Evolutionary conservation across 2,113 vertebrate species (phyloP), one percentile per base, ranked within the genome.

Genomic region (Strigops habroptila): DNA sequence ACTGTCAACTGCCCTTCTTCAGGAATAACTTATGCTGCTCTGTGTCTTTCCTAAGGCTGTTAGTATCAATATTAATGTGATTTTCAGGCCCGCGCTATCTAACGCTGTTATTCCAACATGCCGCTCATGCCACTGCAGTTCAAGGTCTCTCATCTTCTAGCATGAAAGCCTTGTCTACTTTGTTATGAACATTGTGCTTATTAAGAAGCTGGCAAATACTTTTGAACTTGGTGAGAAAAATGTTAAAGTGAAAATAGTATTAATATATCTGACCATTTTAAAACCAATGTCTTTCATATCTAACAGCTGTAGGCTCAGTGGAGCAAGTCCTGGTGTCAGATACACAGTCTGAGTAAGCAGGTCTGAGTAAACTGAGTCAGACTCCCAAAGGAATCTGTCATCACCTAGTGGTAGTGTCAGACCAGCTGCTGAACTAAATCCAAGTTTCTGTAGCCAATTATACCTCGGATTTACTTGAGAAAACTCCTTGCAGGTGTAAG

Each of bases 301-400:
- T n/a, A 53, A 81, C 41, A 62, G 74, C 27, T 35, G 15, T 53
- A 53, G 39, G 23, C 18, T 43, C 37, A 25, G 2, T 25, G 31
- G 28, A 63, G 24, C 31, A 60, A 60, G 44, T 53, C 44, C 35
- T 75, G 23, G 3, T 22, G 18, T 84, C 44, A 55, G 33, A 39
- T 31, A 37, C 0, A 0, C 7, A 13, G 7, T 24, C 2, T 4
- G 33, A 75, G 74, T 59, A 46, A 33, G 23, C 24, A 39, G 18
- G 25, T 70, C 31, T 49, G n/a, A 80, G 16, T 44, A 37, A 77
- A 67, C 27, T 12, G 10, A 60, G 44, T 68, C 31, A 64, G 60
- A 24, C 39, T 49, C 33, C 18, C 28, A 27, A 16, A 18, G 31
- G 73, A 14, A 77, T 5, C 18, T 48, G 30, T 55, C 87, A 52